Percentiles rank a stretch among this genome's conserved stretches.
Evolutionary conservation across 2,113 vertebrate genomes (phyloP).

Genomic region (Parus major): DNA sequence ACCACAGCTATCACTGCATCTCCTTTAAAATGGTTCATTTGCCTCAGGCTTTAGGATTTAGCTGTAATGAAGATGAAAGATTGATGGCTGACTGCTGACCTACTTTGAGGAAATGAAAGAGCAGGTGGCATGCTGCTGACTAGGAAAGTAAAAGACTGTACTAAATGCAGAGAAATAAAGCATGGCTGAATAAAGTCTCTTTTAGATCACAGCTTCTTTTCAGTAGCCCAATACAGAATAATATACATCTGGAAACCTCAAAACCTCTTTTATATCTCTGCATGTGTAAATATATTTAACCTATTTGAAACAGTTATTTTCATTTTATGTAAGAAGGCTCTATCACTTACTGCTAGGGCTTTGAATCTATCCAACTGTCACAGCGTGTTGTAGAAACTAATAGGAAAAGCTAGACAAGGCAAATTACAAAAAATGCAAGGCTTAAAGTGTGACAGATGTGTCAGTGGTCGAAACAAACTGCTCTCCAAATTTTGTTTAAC

Average conservation of each 20-base stretch:
- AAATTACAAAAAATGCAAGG: background rate
- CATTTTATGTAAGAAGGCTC: background rate
- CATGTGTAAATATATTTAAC: slow-evolving; percentile 20
- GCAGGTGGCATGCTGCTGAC: slow-evolving; percentile 69
- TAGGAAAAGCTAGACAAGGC: background rate
- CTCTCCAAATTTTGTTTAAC: background rate
- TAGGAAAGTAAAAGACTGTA: slow-evolving; percentile 42
- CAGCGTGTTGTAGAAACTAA: background rate
- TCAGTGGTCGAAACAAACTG: background rate
- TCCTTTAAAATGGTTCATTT: slow-evolving; percentile 65
- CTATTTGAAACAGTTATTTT: slow-evolving; percentile 1
- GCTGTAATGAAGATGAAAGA: slow-evolving; percentile 73
- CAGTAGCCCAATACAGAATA: background rate
- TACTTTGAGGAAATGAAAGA: slow-evolving; percentile 73
- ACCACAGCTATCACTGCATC: slow-evolving; percentile 44
- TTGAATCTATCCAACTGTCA: background rate
- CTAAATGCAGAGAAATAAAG: slow-evolving; percentile 34
- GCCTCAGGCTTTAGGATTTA: slow-evolving; percentile 68
- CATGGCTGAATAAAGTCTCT: slow-evolving; percentile 30
- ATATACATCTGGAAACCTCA: background rate
- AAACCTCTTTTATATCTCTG: background rate
- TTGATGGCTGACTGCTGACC: slow-evolving; percentile 74
- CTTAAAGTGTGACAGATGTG: background rate
- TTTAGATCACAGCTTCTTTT: slow-evolving; percentile 29
- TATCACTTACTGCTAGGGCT: background rate